Evolutionary conservation across 1,140 invertebrate species (phyloP).

Genomic region (Cepaea nemoralis): DNA sequence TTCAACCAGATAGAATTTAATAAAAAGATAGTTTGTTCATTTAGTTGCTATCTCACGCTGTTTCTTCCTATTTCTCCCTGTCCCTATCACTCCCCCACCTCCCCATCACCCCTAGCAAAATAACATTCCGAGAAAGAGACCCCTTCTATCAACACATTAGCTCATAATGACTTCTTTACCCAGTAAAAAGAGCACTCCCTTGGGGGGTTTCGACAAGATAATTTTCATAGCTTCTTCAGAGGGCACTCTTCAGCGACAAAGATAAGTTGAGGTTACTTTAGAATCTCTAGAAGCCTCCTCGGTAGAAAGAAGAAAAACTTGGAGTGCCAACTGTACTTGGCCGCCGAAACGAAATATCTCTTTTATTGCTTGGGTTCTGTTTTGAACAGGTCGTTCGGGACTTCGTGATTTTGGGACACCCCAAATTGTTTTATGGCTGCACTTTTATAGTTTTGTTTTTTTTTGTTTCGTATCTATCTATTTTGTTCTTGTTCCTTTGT

Average conservation of each 20-base stretch:
- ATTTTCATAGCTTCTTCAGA: slow-evolving; percentile 13
- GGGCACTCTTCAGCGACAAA: background rate
- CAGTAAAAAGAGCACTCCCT: background rate
- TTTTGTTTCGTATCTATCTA: no score
- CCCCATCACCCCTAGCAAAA: background rate
- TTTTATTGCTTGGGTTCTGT: background rate
- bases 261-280: background rate
- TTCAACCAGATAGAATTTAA: no score
- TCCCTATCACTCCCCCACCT: background rate
- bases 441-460: no score
- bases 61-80: background rate
- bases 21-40: no score
- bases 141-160: background rate
- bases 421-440: no score
- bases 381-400: no score
- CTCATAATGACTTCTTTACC: slow-evolving; percentile 5
- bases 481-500: no score
- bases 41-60: no score
- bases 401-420: no score
- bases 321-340: background rate
- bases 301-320: no score
- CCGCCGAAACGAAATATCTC: background rate
- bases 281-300: background rate
- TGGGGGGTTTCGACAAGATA: background rate
- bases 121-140: background rate